phyloP scores from a whole-genome alignment of 23 tunicate species.

The Styela clava region DNA sequence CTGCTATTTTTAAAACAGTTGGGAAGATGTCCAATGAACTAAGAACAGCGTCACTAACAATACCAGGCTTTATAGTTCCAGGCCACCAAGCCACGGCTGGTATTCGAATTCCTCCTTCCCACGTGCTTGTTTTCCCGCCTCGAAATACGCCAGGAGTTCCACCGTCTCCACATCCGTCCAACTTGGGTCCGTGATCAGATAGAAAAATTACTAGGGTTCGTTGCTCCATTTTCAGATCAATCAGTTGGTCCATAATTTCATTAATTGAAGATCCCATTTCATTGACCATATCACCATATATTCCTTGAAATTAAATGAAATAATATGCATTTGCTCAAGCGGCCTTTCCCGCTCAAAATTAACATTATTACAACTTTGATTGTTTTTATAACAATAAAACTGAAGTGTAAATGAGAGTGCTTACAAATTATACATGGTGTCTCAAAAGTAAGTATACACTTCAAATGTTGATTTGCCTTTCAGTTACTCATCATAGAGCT shows the following conservation, averaged over 20 bases:
- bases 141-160: conserved; percentile 18
- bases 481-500: no score
- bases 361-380: no score
- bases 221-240: not conserved
- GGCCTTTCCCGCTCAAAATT: no score
- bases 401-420: no score
- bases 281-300: conserved; percentile 70
- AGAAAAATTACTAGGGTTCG: conserved; percentile 23
- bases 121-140: conserved; percentile 34
- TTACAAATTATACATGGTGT: no score
- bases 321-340: no score
- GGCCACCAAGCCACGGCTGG: conserved; percentile 52
- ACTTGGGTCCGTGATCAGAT: conserved; percentile 33
- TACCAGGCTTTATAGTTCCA: conserved; percentile 8
- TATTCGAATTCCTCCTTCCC: conserved; percentile 46
- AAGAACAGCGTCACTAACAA: conserved; percentile 10
- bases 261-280: conserved; percentile 21
- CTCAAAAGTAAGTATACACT: no score
- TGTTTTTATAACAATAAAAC: no score
- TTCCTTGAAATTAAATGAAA: no score
- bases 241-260: conserved; percentile 18
- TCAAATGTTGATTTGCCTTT: no score
- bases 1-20: conserved; percentile 16
- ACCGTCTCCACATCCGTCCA: conserved; percentile 4
- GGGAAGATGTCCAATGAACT: conserved; percentile 39